phyloP scores from a whole-genome alignment of 2,888 invertebrate species.

The Pasiphila rectangulata region DNA sequence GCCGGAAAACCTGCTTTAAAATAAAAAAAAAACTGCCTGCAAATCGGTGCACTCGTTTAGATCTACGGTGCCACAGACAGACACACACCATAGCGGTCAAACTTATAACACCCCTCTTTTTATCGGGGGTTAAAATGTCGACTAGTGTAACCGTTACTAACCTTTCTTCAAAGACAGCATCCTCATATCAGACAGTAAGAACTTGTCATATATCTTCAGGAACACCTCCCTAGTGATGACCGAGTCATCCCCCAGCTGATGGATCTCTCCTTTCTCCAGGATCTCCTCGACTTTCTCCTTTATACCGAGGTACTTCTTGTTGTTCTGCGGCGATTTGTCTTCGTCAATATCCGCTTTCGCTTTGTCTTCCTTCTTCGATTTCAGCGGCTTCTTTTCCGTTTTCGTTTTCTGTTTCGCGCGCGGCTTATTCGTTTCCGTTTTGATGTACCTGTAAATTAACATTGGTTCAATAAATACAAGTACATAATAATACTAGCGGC shows the following conservation, averaged over 20 bases:
- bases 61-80: too few relatives aligned
- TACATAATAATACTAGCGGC: too few relatives aligned
- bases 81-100: too few relatives aligned
- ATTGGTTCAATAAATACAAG: too few relatives aligned
- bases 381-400: conserved; percentile 1
- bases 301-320: conserved; percentile 12
- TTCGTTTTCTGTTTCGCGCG: conserved; percentile 5
- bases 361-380: neutral
- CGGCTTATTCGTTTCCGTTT: conserved; percentile 8
- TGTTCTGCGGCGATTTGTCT: conserved; percentile 9
- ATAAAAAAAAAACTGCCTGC: too few relatives aligned
- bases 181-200: conserved; percentile 16
- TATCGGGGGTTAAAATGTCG: too few relatives aligned
- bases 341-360: neutral
- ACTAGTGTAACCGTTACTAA: too few relatives aligned
- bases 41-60: too few relatives aligned
- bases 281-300: conserved; percentile 14
- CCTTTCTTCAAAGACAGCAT: conserved; percentile 21
- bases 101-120: too few relatives aligned
- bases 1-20: too few relatives aligned
- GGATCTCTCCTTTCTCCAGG: conserved; percentile 7
- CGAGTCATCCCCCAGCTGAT: conserved; percentile 2
- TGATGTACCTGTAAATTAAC: conserved; percentile 6
- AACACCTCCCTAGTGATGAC: conserved; percentile 13
- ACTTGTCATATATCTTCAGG: conserved; percentile 20